Conservation (phyloP, 1,140 invertebrate genomes). For the Ruditapes philippinarum region DNA sequence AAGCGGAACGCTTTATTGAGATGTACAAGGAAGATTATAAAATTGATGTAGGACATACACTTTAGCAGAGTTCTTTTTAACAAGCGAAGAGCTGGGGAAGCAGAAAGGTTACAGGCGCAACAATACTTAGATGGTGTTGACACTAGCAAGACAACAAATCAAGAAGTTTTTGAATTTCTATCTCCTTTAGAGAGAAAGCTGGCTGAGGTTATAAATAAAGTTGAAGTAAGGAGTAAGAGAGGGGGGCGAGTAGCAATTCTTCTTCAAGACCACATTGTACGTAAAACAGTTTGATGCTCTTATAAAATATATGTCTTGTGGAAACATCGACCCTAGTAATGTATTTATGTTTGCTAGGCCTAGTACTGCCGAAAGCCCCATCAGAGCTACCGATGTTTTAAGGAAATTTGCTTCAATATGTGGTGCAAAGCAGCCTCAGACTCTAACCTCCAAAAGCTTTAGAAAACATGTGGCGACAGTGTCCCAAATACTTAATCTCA, state of each 20-base stretch:
- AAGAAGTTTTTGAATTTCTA: slow-evolving; percentile 19
- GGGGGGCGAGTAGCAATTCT: slow-evolving; percentile 50
- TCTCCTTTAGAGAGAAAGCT: slow-evolving; percentile 46
- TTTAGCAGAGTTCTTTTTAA: no score
- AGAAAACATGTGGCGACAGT: slow-evolving; percentile 68
- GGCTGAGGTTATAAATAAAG: neutral
- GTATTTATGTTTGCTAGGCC: slow-evolving; percentile 59
- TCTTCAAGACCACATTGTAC: neutral
- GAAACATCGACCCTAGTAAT: slow-evolving; percentile 23
- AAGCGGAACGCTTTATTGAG: no score
- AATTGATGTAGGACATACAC: no score
- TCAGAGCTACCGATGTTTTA: slow-evolving; percentile 51
- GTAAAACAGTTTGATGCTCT: neutral
- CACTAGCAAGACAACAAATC: neutral
- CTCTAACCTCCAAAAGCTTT: slow-evolving; percentile 82
- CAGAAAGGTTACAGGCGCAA: slow-evolving; percentile 9
- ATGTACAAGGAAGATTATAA: no score
- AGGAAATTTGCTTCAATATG: slow-evolving; percentile 31
- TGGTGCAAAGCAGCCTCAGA: slow-evolving; percentile 43
- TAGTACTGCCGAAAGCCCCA: neutral
- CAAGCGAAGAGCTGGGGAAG: slow-evolving; percentile 32
- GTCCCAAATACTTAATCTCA: no score
- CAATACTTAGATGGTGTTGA: slow-evolving; percentile 17
- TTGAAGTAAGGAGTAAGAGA: slow-evolving; percentile 51
- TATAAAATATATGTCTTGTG: neutral